Evolutionary conservation across 2,797 vertebrate genomes (phyloP), one percentile per base, ranked within the genome.

Genomic region (Varecia variegata): DNA sequence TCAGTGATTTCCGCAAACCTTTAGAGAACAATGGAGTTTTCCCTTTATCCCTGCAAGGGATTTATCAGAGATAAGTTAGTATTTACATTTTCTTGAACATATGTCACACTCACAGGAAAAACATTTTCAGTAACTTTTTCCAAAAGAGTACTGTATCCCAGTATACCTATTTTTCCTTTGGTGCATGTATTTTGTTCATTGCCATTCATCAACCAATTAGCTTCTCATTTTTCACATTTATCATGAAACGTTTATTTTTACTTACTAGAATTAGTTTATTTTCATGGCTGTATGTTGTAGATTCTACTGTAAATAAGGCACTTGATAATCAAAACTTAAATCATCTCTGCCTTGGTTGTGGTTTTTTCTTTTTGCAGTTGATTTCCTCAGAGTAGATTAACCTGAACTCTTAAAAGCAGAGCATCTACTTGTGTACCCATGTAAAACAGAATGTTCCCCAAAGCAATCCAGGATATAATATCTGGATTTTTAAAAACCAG

Each of bases 21-120:
- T 76, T 45, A 50, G 73, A 50, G 30, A 9, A 45, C 30, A 32
- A n/a, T 21, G 18, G 30, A 45, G 45, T 76, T 50, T 76, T 76
- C 73, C 45, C 30, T 21, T 50, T 30, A 32, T 17, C 45, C 9
- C 45, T 7, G 10, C 30, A 80, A 68, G 30, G 30, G 14, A 43
- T 6, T 1, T 38, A 40, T 25, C 21, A 21, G 25, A 58, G 35
- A 67, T 85, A 85, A 76, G 35, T 21, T 76, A 43, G 1, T 27
- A 25, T 83, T 89, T 90, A 21, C 40, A 32, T 71, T 93, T 94
- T 91, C 76, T 84, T 82, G 35, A 90, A 62, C 18, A 81, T 71
- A 40, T 9, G 4, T 73, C 73, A 73, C 4, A 60, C 11, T 84
- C 3, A 43, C 2, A 68, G 11, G 35, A 82, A 88, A 91, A 58